These are phyloP conservation scores for Himalopsyche japonica DNA, from an alignment of 2,888 invertebrate species.

Conservation along the genomic window DNA sequence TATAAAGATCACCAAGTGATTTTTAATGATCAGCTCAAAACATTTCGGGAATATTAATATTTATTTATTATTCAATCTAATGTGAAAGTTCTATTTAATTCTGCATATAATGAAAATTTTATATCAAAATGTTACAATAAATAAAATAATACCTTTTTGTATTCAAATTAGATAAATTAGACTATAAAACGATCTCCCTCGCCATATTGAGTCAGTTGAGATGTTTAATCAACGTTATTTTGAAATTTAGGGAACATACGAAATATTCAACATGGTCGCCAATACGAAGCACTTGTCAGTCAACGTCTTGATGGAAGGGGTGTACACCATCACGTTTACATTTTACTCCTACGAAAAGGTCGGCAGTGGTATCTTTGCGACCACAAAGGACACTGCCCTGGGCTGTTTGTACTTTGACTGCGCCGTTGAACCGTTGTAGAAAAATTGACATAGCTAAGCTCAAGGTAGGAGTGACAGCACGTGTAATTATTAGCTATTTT, in stretches of 20 bases:
- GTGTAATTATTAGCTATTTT: neutral
- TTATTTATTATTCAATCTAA: too few species aligned
- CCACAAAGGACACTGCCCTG: neutral
- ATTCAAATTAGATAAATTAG: too few species aligned
- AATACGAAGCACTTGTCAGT: conserved; percentile 2
- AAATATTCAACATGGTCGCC: conserved; percentile 20
- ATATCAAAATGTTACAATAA: too few species aligned
- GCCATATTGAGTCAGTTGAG: too few species aligned
- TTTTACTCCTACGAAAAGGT: conserved; percentile 2
- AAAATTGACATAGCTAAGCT: neutral
- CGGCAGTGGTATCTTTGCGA: neutral
- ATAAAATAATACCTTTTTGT: too few species aligned
- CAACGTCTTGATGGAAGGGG: conserved; percentile 7
- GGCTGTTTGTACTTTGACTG: conserved; percentile 21
- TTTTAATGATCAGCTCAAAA: too few species aligned
- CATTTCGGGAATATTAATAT: too few species aligned
- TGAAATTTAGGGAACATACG: conserved; percentile 14
- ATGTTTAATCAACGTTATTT: neutral
- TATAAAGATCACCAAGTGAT: too few species aligned
- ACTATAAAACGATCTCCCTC: too few species aligned
- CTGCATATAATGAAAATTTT: too few species aligned
- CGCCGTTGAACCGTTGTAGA: conserved; percentile 4
- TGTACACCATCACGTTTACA: conserved; percentile 8
- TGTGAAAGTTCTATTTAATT: too few species aligned
- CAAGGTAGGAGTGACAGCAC: neutral